Percentiles rank a stretch among this genome's conserved stretches.
Conservation (phyloP, 2,113 vertebrate genomes). For the Ardeotis arabs region DNA sequence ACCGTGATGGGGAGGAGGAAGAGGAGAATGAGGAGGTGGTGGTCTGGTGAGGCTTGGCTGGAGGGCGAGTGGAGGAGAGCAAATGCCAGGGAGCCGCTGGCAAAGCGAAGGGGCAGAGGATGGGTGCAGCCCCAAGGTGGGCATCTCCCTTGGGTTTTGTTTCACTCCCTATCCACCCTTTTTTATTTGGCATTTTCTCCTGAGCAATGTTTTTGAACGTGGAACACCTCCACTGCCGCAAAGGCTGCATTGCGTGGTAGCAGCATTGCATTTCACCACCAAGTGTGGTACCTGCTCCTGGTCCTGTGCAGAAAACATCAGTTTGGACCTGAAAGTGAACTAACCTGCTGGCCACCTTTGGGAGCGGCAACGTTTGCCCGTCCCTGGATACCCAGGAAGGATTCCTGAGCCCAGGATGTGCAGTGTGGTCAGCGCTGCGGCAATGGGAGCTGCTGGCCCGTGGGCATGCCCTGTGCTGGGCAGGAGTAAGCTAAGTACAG, state of each 20-base stretch:
- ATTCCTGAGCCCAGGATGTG: background rate
- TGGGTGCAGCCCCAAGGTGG: background rate
- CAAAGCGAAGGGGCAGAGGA: background rate
- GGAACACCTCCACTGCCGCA: background rate
- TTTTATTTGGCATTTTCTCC: background rate
- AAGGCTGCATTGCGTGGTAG: background rate
- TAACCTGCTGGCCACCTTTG: background rate
- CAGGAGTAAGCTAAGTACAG: accelerated
- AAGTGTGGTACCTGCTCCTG: background rate
- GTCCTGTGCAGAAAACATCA: background rate
- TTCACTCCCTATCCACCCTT: background rate
- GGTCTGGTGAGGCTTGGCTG: background rate
- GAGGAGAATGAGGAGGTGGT: too few species aligned
- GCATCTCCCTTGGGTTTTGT: background rate
- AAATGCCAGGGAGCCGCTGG: background rate
- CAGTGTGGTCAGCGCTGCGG: background rate
- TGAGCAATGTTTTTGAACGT: accelerated
- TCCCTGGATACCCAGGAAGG: background rate
- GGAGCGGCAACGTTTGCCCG: accelerated
- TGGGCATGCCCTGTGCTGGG: background rate
- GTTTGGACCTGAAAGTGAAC: background rate
- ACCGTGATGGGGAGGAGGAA: background rate
- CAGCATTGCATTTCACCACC: background rate
- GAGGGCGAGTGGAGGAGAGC: background rate
- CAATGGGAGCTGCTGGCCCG: accelerated